phyloP scores from a whole-genome alignment of 2,888 invertebrate species.

The Phengaris alcon region DNA sequence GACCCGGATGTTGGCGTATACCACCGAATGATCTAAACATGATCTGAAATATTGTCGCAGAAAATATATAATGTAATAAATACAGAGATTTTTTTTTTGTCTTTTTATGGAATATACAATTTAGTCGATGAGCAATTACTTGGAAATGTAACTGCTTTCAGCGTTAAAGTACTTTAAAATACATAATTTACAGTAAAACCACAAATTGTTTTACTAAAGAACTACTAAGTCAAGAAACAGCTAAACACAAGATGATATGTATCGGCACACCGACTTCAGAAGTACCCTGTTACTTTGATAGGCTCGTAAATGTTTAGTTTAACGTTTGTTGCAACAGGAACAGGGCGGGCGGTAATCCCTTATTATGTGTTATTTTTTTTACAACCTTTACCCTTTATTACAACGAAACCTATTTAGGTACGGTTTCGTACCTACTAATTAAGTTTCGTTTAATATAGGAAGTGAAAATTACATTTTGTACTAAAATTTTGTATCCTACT shows the following conservation, averaged over 20 bases:
- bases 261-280: slow-evolving; percentile 8
- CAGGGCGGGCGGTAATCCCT: neutral
- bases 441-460: neutral
- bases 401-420: too few species aligned
- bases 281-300: slow-evolving; percentile 23
- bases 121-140: too few species aligned
- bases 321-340: slow-evolving; percentile 8
- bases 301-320: slow-evolving; percentile 21
- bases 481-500: too few species aligned
- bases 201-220: neutral
- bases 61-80: too few species aligned
- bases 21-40: too few species aligned
- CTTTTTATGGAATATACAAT: too few species aligned
- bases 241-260: neutral
- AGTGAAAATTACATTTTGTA: neutral
- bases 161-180: too few species aligned
- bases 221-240: neutral
- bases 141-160: too few species aligned
- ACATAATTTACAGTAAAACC: too few species aligned
- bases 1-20: too few species aligned
- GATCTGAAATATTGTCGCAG: neutral
- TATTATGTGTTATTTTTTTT: neutral
- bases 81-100: too few species aligned
- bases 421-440: neutral
- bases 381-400: too few species aligned